Evolutionary conservation across 2,797 vertebrate genomes (phyloP), one percentile per base, ranked within the genome.

Genomic region (Psittacula derbiana): DNA sequence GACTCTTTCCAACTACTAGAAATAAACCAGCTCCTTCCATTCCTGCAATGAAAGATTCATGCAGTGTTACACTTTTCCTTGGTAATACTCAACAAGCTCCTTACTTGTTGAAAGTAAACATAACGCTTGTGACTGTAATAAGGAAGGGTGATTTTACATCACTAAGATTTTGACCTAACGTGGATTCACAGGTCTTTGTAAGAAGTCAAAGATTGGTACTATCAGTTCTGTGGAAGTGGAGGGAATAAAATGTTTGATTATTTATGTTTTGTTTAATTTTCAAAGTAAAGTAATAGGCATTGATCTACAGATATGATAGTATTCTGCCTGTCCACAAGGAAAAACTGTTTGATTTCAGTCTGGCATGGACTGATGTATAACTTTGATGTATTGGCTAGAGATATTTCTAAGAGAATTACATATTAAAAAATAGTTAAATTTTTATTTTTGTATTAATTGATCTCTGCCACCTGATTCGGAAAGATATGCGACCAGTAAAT

Each of bases 301-400:
- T 96, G 84, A 97, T 95, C 89, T 93, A 95, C 15, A 40, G 91
- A 94, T 95, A 93, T 5, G 86, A 90, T 71, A 92, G 79, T 94
- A 78, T 95, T 96, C 67, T 90, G 46, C 40, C 38, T 62, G 65
- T 33, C 53, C 88, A 75, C 62, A 60, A 58, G 62, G 50, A 70
- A 96, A 78, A 93, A 79, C 73, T 70, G 41, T 83, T 95, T 92
- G 90, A 94, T 84, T 92, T 92, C 74, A 60, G 21, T 73, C 73
- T 93, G 86, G 81, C 85, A 84, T 67, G 31, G 76, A 66, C 47
- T 41, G 43, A 72, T 91, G n/a, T 44, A 66, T 83, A 90, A 88
- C 95, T 94, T 96, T 96, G 91, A 94, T 90, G 85, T 70, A 50
- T 88, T 91, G 90, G 69, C 50, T 91, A 95, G 80, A 96, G 92